A percentile compares a stretch with the other conserved stretches of the same genome.
Evolutionary conservation across 2,113 vertebrate species (phyloP).

Genomic region (Spea multiplicata): DNA sequence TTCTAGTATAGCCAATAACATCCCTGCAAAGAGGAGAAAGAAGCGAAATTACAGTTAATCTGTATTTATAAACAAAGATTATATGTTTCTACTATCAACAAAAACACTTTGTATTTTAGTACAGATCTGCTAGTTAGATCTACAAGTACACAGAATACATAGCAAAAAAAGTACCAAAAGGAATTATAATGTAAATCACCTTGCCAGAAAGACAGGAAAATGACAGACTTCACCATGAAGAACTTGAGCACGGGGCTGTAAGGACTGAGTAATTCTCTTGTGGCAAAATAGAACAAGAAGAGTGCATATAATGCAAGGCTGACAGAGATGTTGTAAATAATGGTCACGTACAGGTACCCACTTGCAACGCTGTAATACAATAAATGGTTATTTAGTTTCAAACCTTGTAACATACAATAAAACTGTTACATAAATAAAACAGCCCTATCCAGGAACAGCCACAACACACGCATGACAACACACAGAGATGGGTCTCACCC

Average conservation of each 20-base stretch:
- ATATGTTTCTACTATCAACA: too few relatives aligned
- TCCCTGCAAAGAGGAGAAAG: slow-evolving; percentile 65
- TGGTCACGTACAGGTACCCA: slow-evolving; percentile 92
- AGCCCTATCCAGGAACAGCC: too few relatives aligned
- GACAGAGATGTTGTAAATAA: slow-evolving; percentile 95
- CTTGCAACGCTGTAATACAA: slow-evolving; percentile 74
- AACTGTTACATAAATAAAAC: too few relatives aligned
- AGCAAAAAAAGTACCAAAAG: too few relatives aligned
- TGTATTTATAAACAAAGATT: too few relatives aligned
- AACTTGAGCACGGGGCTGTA: slow-evolving; percentile 96
- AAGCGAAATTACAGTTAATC: not conserved
- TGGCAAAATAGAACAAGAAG: slow-evolving; percentile 94
- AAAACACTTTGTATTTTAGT: too few relatives aligned
- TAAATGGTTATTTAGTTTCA: not conserved
- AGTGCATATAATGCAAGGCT: slow-evolving; percentile 91
- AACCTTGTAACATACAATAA: too few relatives aligned
- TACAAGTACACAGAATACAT: too few relatives aligned
- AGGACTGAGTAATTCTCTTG: slow-evolving; percentile 85
- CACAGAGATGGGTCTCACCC: too few relatives aligned
- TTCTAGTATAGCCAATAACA: slow-evolving; percentile 94
- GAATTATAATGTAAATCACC: slow-evolving; percentile 70
- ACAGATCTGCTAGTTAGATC: too few relatives aligned
- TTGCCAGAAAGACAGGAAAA: slow-evolving; percentile 96
- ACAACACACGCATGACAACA: too few relatives aligned
- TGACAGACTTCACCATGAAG: slow-evolving; percentile 97